Evolutionary conservation across 2,797 vertebrate species (phyloP).

Genomic region (Anabas testudineus): DNA sequence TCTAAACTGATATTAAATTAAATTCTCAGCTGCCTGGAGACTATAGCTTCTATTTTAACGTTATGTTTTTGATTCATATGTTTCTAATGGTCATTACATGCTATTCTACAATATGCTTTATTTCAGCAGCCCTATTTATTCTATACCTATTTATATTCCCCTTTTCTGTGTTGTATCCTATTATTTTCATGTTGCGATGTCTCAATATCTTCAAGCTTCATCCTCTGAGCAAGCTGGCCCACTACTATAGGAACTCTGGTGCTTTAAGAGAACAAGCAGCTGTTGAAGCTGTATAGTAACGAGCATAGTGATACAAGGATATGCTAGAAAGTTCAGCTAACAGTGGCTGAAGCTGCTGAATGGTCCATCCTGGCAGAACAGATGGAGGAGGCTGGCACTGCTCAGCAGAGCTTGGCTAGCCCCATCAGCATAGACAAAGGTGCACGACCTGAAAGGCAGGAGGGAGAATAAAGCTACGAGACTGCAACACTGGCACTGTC

Average conservation of each 20-base stretch:
- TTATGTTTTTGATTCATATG: too few species aligned
- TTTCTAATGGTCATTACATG: not conserved
- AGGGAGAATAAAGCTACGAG: constrained; percentile 65
- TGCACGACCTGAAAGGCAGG: constrained; percentile 62
- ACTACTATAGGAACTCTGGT: constrained; percentile 50
- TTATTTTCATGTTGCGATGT: constrained; percentile 15
- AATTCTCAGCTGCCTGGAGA: too few species aligned
- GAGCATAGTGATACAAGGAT: constrained; percentile 17
- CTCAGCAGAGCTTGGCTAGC: constrained; percentile 43
- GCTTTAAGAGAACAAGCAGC: constrained; percentile 21
- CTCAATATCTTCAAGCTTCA: constrained; percentile 50
- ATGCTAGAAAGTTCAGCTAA: constrained; percentile 17
- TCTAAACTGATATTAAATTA: too few species aligned
- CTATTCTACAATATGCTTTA: constrained; percentile 1
- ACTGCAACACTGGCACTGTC: constrained; percentile 14
- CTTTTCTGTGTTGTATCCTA: too few species aligned
- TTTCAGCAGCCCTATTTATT: constrained; percentile 4
- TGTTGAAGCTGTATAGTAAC: constrained; percentile 12
- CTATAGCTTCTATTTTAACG: too few species aligned
- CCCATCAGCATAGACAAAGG: constrained; percentile 64
- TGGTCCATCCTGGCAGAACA: constrained; percentile 27
- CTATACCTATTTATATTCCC: constrained; percentile 21
- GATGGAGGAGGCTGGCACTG: constrained; percentile 61
- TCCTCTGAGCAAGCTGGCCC: constrained; percentile 46
- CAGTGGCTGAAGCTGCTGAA: constrained; percentile 23